A percentile compares a stretch with the other conserved stretches of the same genome.
Evolutionary conservation across 2,113 vertebrate genomes (phyloP).

Genomic region (Ifrita kowaldi): DNA sequence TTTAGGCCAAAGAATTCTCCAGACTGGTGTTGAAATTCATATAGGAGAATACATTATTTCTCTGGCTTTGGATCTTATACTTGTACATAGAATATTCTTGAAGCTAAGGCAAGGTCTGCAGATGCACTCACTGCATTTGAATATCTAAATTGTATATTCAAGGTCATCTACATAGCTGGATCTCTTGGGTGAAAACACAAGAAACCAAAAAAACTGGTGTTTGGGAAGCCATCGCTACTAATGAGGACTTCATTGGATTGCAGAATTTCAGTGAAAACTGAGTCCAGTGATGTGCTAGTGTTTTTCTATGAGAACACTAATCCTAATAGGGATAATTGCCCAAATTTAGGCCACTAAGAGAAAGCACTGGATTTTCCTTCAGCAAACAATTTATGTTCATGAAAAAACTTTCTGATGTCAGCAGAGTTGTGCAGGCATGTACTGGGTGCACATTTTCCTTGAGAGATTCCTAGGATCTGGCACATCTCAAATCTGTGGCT

Average conservation of each 20-base stretch:
- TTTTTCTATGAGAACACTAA: background rate
- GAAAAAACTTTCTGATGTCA: background rate
- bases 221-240: background rate
- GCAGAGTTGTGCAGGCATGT: background rate
- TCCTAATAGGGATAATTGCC: background rate
- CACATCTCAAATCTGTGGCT: background rate
- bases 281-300: background rate
- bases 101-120: background rate
- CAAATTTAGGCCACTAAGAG: background rate
- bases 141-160: background rate
- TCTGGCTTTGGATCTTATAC: background rate
- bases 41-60: background rate
- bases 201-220: background rate
- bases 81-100: background rate
- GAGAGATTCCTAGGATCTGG: background rate
- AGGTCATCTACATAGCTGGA: background rate
- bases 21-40: background rate
- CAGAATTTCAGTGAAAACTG: background rate
- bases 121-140: background rate
- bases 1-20: background rate
- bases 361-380: background rate
- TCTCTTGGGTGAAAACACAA: too few species aligned
- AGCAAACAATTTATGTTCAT: background rate
- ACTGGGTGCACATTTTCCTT: background rate
- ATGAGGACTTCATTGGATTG: background rate